Evolutionary conservation across 1,140 invertebrate genomes (phyloP), one percentile per base, ranked within the genome.

Genomic region (Drosophila sulfurigaster): DNA sequence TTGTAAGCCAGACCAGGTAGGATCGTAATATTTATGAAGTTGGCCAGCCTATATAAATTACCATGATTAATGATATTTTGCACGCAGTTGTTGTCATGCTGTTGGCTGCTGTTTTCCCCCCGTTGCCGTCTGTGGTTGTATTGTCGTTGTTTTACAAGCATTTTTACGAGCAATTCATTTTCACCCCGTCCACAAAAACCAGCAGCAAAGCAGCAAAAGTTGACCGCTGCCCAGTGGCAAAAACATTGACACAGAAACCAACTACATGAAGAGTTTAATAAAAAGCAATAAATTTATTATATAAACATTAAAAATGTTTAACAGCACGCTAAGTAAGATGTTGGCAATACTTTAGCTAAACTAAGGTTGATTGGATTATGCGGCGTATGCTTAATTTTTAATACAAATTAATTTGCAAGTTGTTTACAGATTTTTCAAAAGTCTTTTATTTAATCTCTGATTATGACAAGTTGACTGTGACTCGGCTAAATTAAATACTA

Each of bases 1-100:
- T 87, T 64, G 79, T 83, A 83, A 80, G 48, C 77, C 58, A 32
- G 32, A 75, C 49, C 63, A 66, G 49, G 59, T 71, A 71, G 67
- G 51, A 56, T 65, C 75, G 79, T 69, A 62, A 82, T 74, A 73
- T 88, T 89, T 88, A 88, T 88, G 78, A 79, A 83, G 74, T 71
- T 57, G 67, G 49, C 64, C 56, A 78, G 74, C 62, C 78, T 71
- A 89, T 89, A 88, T 88, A 88, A 89, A 88, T 88, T 89, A 89
- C 59, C 77, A 81, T 88, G 83, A 88, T 89, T 89, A 85, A 88
- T 88, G 83, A 71, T 69, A 85, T 83, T 88, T 85, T 89, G 85
- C 83, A 88, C 85, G 83, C 83, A 88, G 83, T 80, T 87, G 66
- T 70, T 70, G 67, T 43, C 59, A 67, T 63, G 78, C 71, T 82